Conservation (phyloP, 2,888 invertebrate species). For the Julus scandinavius region DNA sequence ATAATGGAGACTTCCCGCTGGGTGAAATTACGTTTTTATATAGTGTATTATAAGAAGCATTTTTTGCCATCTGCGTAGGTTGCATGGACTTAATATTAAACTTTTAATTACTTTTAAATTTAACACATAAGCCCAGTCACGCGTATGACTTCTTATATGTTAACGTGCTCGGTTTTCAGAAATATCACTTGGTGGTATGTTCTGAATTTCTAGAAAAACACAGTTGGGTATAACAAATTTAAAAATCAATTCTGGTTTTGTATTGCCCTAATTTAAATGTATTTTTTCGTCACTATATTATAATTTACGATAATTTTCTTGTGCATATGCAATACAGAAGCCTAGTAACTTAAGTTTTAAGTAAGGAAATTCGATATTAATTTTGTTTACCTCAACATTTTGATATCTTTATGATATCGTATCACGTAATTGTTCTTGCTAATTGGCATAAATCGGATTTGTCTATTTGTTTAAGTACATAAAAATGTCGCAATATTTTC, state of each 20-base stretch:
- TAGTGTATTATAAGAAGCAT: background rate
- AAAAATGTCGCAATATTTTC: background rate
- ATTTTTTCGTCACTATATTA: no score
- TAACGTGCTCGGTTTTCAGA: background rate
- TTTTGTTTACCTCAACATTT: background rate
- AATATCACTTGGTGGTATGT: background rate
- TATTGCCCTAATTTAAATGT: no score
- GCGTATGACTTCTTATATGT: background rate
- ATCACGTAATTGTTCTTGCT: slow-evolving; percentile 20
- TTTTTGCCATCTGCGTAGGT: slow-evolving; percentile 23
- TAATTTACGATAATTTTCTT: background rate
- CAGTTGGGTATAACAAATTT: no score
- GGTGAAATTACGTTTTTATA: background rate
- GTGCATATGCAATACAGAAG: background rate
- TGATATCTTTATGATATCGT: background rate
- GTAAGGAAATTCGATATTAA: background rate
- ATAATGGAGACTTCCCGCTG: slow-evolving; percentile 33
- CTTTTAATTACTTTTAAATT: slow-evolving; percentile 22
- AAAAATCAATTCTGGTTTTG: no score
- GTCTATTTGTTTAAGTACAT: background rate
- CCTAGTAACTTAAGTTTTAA: background rate
- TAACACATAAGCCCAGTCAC: slow-evolving; percentile 31
- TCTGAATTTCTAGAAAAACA: no score
- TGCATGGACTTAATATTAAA: slow-evolving; percentile 4
- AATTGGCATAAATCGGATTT: background rate